A percentile compares a stretch with the other conserved stretches of the same genome.
Conservation (phyloP, 2,113 vertebrate species). For the Thermophis baileyi region DNA sequence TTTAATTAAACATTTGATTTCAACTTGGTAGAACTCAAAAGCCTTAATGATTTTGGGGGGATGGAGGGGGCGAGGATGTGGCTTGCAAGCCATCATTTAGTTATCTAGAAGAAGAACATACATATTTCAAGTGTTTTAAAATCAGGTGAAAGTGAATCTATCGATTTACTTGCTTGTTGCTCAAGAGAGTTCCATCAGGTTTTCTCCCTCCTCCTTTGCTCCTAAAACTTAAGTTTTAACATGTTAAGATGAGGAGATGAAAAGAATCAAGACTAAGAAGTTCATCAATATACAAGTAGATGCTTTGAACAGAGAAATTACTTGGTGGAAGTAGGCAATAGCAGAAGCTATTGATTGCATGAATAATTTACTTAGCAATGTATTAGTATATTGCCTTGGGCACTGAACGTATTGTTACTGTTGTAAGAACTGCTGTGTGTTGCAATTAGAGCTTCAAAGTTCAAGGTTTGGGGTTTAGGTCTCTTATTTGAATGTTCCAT, state of each 20-base stretch:
- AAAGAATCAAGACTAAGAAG: constrained; percentile 1
- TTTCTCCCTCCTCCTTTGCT: too few relatives aligned
- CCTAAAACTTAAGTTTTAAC: background rate
- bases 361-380: constrained; percentile 16
- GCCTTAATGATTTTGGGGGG: background rate
- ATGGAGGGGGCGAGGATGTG: rapidly evolving
- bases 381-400: background rate
- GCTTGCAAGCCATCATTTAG: background rate
- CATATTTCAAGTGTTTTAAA: background rate
- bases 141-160: background rate
- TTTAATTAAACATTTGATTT: background rate
- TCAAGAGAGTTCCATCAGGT: background rate
- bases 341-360: background rate
- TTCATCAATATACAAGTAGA: constrained; percentile 1
- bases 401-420: background rate
- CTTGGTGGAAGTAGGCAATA: background rate
- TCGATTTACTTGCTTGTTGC: background rate
- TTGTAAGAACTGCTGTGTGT: background rate
- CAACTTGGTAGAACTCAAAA: background rate
- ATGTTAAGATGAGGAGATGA: background rate
- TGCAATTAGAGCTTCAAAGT: background rate
- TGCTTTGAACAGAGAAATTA: constrained; percentile 7
- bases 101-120: background rate
- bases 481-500: background rate
- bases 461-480: background rate